Evolutionary conservation across 2,113 vertebrate genomes (phyloP), one percentile per base, ranked within the genome.

Genomic region (Silurus meridionalis): DNA sequence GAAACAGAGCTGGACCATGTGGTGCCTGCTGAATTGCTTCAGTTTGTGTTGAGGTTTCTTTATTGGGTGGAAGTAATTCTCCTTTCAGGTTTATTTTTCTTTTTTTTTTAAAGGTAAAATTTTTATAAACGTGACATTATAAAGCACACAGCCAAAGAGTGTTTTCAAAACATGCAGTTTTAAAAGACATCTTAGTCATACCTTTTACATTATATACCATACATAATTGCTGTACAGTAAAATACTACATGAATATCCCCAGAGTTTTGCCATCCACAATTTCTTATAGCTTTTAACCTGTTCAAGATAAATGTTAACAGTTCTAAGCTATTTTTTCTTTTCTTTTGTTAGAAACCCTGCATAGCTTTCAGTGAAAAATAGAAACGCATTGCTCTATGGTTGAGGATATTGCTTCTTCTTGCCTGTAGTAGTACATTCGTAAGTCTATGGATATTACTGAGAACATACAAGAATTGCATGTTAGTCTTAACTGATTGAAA

Each of bases 1-100:
- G 48, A 83, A 83, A 72, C 80, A 61, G 57, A 86, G n/a, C 69
- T 83, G 55, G 72, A 88, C 83, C 46, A 72, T 52, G 7, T 63
- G 60, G 81, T 75, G 19, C 74, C 71, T 79, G 50, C 61, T 50
- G 63, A 23, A 69, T 69, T 66, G 75, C 21, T 67, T 63, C 55
- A 74, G 63, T 60, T 81, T 61, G 19, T 58, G 5, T 71, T 74
- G 57, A 60, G 52, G 48, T 85, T 69, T 80, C 58, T 80, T 71
- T 80, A 61, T 86, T 81, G n/a, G 53, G 60, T 61, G 67, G 63
- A 37, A 81, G 14, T 69, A 9, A 60, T 69, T 86, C 28, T 60
- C 25, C 28, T 57, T 23, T 60, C 13, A 14, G 48, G n/a, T 14
- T 78, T 78, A 66, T 64, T 61, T 78, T 77, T 25, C 8, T 57